phyloP scores from a whole-genome alignment of 2,113 vertebrate genomes.

The Lipophrys pholis region DNA sequence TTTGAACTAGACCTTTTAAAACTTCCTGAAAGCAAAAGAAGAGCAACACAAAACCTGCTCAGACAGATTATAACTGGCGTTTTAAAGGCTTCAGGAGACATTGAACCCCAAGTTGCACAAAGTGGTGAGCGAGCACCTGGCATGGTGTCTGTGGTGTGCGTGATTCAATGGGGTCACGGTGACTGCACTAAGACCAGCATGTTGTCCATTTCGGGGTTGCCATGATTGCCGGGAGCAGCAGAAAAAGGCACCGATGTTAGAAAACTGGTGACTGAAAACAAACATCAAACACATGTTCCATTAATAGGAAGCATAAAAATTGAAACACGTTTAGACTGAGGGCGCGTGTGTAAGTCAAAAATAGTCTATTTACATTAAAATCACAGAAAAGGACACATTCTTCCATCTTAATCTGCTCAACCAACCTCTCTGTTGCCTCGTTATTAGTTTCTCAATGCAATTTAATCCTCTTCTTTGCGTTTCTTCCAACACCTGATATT shows the following conservation, averaged over 20 bases:
- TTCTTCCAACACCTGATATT: background rate
- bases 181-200: no score
- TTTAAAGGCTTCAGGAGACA: no score
- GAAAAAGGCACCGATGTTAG: slow-evolving; percentile 61
- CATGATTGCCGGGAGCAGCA: background rate
- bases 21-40: no score
- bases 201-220: background rate
- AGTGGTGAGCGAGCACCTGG: no score
- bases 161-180: no score
- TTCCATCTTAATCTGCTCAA: background rate
- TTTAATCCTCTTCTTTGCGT: background rate
- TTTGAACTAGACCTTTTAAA: no score
- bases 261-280: slow-evolving; percentile 1
- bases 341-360: background rate
- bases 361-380: background rate
- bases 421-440: background rate
- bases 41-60: no score
- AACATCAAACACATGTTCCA: background rate
- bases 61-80: no score
- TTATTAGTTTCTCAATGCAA: background rate
- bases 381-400: background rate
- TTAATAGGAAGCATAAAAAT: background rate
- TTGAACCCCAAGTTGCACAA: no score
- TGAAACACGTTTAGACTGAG: slow-evolving; percentile 18
- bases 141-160: no score